These are phyloP conservation scores for Gobionotothen gibberifrons DNA, from an alignment of 2,797 vertebrate genomes.

Conservation along the genomic window DNA sequence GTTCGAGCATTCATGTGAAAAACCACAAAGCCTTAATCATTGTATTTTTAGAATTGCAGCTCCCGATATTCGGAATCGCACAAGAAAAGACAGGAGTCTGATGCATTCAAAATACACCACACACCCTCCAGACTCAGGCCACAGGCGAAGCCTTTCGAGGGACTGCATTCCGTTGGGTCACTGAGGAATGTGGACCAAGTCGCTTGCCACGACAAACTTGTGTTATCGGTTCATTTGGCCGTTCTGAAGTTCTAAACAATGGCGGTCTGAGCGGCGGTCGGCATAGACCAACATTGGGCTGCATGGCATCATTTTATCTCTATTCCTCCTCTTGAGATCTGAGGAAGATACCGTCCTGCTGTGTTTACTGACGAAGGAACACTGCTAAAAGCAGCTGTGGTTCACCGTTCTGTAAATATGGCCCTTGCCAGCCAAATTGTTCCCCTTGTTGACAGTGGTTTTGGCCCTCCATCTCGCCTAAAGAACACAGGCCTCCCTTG, in stretches of 20 bases:
- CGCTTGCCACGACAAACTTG: slow-evolving; percentile 66
- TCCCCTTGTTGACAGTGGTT: slow-evolving; percentile 86
- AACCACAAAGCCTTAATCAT: slow-evolving; percentile 61
- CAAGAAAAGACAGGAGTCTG: slow-evolving; percentile 61
- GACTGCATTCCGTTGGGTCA: slow-evolving; percentile 73
- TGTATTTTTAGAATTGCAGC: slow-evolving; percentile 72
- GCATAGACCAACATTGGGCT: slow-evolving; percentile 57
- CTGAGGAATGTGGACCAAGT: slow-evolving; percentile 71
- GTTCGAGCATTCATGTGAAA: slow-evolving; percentile 62
- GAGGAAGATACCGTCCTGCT: slow-evolving; percentile 72
- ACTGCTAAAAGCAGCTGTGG: slow-evolving; percentile 84
- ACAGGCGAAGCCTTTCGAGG: slow-evolving; percentile 77
- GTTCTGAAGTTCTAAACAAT: slow-evolving; percentile 72
- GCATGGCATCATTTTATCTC: slow-evolving; percentile 76
- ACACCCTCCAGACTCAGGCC: slow-evolving; percentile 69
- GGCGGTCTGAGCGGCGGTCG: slow-evolving; percentile 59
- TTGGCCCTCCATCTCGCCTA: slow-evolving; percentile 75
- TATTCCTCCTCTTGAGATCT: slow-evolving; percentile 74
- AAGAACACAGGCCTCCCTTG: slow-evolving; percentile 75
- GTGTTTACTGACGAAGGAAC: slow-evolving; percentile 80
- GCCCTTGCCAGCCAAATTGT: slow-evolving; percentile 83
- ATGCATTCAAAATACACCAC: slow-evolving; percentile 68
- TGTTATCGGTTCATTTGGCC: slow-evolving; percentile 70
- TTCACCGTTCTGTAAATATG: slow-evolving; percentile 84
- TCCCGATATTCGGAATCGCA: slow-evolving; percentile 61